Conservation (phyloP, 2,888 invertebrate genomes). For the Drosophila anomalata region DNA sequence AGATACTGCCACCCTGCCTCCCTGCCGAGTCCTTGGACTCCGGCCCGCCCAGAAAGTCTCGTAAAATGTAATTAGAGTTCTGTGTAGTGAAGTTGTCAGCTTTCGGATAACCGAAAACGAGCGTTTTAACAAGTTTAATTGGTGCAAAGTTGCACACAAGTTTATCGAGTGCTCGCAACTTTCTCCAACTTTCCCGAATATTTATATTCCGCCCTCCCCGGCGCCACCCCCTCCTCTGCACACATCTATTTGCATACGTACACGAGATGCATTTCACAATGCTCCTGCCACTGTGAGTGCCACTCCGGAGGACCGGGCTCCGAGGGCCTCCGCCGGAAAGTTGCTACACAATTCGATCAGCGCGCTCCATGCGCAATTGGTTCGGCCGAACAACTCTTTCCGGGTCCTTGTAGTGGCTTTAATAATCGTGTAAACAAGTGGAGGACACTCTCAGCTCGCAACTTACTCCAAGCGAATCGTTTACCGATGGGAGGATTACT, state of each 20-base stretch:
- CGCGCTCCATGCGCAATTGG: constrained; percentile 13
- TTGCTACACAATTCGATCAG: constrained; percentile 44
- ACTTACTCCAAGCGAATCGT: background rate
- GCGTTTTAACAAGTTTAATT: constrained; percentile 80
- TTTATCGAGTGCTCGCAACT: constrained; percentile 56
- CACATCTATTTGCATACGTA: background rate
- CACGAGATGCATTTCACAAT: constrained; percentile 27
- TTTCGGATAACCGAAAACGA: constrained; percentile 80
- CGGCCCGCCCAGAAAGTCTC: constrained; percentile 44
- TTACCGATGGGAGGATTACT: too few species aligned
- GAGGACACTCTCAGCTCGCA: background rate
- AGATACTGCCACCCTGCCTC: constrained; percentile 5
- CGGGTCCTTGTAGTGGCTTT: background rate
- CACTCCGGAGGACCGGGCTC: constrained; percentile 8
- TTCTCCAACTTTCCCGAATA: constrained; percentile 59
- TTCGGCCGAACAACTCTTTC: background rate
- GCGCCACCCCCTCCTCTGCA: background rate
- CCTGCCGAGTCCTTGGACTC: background rate
- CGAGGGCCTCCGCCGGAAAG: constrained; percentile 42
- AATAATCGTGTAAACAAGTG: background rate
- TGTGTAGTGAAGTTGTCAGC: constrained; percentile 76
- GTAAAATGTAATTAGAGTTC: constrained; percentile 78
- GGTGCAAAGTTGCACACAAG: constrained; percentile 78
- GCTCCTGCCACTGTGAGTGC: constrained; percentile 25
- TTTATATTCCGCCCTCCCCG: constrained; percentile 5